Conservation (phyloP, 1,140 invertebrate species). For the Melitaea cinxia region DNA sequence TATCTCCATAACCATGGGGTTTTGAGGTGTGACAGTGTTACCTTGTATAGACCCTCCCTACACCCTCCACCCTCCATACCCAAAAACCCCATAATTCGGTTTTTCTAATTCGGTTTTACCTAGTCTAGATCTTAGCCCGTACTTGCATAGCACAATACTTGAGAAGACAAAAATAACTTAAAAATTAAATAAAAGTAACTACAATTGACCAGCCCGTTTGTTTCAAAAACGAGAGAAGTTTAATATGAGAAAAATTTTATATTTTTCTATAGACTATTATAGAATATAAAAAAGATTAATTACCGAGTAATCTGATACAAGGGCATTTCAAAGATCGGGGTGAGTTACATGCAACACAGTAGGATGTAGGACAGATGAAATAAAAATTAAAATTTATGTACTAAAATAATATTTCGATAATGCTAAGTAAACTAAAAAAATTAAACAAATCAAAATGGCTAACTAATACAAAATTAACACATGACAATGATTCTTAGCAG, state of each 20-base stretch:
- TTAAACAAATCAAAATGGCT: constrained; percentile 73
- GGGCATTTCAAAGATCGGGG: constrained; percentile 46
- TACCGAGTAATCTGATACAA: constrained; percentile 56
- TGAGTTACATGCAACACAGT: constrained; percentile 34
- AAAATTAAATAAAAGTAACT: constrained; percentile 75
- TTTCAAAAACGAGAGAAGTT: constrained; percentile 55
- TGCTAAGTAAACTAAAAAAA: constrained; percentile 63
- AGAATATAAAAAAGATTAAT: constrained; percentile 30
- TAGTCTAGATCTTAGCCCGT: no score
- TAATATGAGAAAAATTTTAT: constrained; percentile 31
- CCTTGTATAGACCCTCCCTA: no score
- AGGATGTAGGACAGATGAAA: constrained; percentile 41
- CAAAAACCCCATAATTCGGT: no score
- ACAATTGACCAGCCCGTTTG: constrained; percentile 66
- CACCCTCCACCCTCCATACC: no score
- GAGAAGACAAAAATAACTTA: constrained; percentile 71
- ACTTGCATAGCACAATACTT: constrained; percentile 55
- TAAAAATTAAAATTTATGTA: constrained; percentile 54
- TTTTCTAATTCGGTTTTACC: no score
- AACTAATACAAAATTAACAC: constrained; percentile 64
- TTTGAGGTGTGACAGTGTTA: no score
- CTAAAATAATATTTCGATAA: constrained; percentile 74
- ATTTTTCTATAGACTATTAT: constrained; percentile 8
- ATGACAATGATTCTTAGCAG: constrained; percentile 72
- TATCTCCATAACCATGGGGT: no score